Evolutionary conservation across 2,797 vertebrate species (phyloP), one percentile per base, ranked within the genome.

Genomic region (Hafferia zeledoni): DNA sequence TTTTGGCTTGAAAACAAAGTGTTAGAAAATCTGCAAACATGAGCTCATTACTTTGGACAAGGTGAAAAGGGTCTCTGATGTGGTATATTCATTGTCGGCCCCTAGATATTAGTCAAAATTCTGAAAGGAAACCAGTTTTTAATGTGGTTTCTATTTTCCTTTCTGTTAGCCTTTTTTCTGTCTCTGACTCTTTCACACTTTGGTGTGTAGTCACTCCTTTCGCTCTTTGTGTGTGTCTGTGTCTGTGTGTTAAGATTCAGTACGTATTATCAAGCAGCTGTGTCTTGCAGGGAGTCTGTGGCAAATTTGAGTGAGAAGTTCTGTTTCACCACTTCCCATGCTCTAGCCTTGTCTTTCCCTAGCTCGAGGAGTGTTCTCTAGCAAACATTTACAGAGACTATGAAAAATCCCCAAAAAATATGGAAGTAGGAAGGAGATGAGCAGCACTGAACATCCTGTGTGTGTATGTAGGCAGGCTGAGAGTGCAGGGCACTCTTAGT

Each of bases 11-110:
- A 92, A 91, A 57, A 87, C 59, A 75, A 79, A 68, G 81, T 53
- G 77, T 92, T 80, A 41, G 49, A 68, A 64, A 80, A 55, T 83
- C 74, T 94, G 91, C 82, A 94, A 94, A 89, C 35, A 74, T 95
- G 93, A 96, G 75, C 76, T 97, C 94, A 95, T 90, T 87, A 95
- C 71, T 93, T 65, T 86, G 78, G 94, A 64, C 72, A 81, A 91
- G 88, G 95, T 91, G 90, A 83, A 81, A 90, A 87, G 56, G 77
- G 59, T 81, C 83, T 90, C 94, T 87, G 64, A 78, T 89, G 90
- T 70, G 68, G 35, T 81, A 50, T n/a, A 39, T 28, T 72, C 75
- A 31, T 87, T 88, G 63, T 57, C 68, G 82, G 79, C 64, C 70
- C 47, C 65, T n/a, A 59, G 30, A 87, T 89, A 88, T 77, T 43